A percentile compares a stretch with the other conserved stretches of the same genome.
Evolutionary conservation across 2,888 invertebrate species (phyloP).

Genomic region (Pardosa pseudoannulata): DNA sequence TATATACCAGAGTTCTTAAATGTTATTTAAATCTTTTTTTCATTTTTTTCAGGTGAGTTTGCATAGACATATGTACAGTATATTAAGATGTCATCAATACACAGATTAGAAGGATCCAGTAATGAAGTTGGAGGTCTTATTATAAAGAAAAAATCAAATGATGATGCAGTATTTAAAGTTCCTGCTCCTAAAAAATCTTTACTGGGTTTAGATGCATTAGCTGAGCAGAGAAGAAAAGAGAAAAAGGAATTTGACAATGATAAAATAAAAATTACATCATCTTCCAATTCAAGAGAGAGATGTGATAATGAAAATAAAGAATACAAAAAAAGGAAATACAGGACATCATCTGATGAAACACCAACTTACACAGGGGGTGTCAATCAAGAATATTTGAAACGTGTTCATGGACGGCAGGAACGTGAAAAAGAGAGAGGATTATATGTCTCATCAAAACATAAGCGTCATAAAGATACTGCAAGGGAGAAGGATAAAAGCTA

Average conservation of each 20-base stretch:
- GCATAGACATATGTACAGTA: too few relatives aligned
- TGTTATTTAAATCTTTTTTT: too few relatives aligned
- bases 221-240: constrained; percentile 77
- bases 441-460: constrained; percentile 82
- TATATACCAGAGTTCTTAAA: too few relatives aligned
- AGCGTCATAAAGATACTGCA: constrained; percentile 77
- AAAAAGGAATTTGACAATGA: constrained; percentile 76
- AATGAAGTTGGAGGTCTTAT: constrained; percentile 84
- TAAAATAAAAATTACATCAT: too few relatives aligned
- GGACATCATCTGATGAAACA: constrained; percentile 89
- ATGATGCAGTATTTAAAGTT: constrained; percentile 75
- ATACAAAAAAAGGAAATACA: constrained; percentile 81
- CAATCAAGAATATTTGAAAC: constrained; percentile 85
- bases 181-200: constrained; percentile 81
- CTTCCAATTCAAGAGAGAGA: constrained; percentile 4
- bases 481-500: constrained; percentile 28
- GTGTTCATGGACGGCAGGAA: constrained; percentile 82
- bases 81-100: constrained; percentile 79
- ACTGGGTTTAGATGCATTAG: constrained; percentile 89
- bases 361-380: constrained; percentile 96
- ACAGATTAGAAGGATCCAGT: constrained; percentile 85
- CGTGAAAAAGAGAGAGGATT: constrained; percentile 84
- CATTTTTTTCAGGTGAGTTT: too few relatives aligned
- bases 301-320: constrained; percentile 42
- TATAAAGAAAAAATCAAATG: constrained; percentile 82